Evolutionary conservation across 2,113 vertebrate species (phyloP).

Genomic region (Okapia johnstoni): DNA sequence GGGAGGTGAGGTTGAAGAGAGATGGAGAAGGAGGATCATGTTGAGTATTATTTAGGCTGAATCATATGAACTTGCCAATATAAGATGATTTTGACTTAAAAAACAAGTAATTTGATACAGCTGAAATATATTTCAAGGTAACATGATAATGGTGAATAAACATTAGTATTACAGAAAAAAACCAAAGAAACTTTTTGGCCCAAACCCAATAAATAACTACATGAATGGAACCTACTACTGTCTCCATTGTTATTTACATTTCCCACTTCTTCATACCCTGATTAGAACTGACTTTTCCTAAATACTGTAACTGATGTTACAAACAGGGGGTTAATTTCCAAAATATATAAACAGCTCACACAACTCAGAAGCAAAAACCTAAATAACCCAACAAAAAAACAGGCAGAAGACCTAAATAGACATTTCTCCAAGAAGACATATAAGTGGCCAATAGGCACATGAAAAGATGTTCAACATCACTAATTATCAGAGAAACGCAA

Average conservation of each 20-base stretch:
- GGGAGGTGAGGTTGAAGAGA: not conserved
- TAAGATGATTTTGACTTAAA: not conserved
- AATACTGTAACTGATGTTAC: not conserved
- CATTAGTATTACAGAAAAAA: not conserved
- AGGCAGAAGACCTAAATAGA: not conserved
- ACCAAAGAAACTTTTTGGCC: not conserved
- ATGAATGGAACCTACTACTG: not conserved
- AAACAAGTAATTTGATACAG: not conserved
- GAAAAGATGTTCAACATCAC: not conserved
- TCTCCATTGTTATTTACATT: not conserved
- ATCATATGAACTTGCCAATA: not conserved
- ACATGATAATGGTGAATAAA: not conserved
- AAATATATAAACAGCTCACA: not conserved
- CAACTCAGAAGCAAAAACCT: not conserved
- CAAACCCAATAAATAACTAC: not conserved
- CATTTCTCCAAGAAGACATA: not conserved
- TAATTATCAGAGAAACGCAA: not conserved
- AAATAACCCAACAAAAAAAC: not conserved
- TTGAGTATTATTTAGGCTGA: not conserved
- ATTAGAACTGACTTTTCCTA: not conserved
- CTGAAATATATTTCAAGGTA: not conserved
- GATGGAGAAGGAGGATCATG: not conserved
- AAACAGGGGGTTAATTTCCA: not conserved
- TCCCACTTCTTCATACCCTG: not conserved
- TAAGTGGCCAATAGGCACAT: not conserved